Evolutionary conservation across 2,888 invertebrate species (phyloP).

Genomic region (Biston stratarius): DNA sequence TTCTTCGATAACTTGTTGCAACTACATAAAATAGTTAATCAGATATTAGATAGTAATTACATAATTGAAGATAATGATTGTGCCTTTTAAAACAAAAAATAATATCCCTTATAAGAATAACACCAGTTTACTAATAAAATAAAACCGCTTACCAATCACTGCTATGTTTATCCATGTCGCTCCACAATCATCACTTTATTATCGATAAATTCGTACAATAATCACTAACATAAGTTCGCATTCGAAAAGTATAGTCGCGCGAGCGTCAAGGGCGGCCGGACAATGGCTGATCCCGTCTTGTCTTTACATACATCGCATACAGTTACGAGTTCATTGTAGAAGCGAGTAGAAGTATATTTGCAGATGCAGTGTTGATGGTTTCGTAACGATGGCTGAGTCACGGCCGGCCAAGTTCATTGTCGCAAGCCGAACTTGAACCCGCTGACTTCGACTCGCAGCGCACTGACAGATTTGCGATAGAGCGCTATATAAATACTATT

Average conservation of each 20-base stretch:
- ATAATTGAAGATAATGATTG: too few species aligned
- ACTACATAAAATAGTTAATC: too few species aligned
- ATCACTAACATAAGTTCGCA: neutral
- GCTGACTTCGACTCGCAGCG: conserved; percentile 59
- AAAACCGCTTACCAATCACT: neutral
- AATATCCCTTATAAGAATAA: too few species aligned
- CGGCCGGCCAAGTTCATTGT: conserved; percentile 85
- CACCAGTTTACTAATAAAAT: neutral
- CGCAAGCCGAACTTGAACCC: conserved; percentile 85
- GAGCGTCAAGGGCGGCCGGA: conserved; percentile 51
- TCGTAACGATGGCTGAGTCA: conserved; percentile 83
- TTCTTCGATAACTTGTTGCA: too few species aligned
- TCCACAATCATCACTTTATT: too few species aligned
- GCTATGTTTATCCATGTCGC: neutral
- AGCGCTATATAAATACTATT: conserved; percentile 26
- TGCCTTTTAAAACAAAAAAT: too few species aligned
- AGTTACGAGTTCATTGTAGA: conserved; percentile 32
- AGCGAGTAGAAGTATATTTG: conserved; percentile 46
- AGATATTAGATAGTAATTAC: too few species aligned
- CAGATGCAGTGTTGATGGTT: conserved; percentile 81
- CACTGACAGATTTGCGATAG: conserved; percentile 49
- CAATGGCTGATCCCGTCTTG: conserved; percentile 47
- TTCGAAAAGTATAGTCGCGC: conserved; percentile 13
- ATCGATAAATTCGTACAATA: neutral
- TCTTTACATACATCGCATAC: conserved; percentile 34